phyloP scores from a whole-genome alignment of 2,888 invertebrate genomes.

The Drosophila merina region DNA sequence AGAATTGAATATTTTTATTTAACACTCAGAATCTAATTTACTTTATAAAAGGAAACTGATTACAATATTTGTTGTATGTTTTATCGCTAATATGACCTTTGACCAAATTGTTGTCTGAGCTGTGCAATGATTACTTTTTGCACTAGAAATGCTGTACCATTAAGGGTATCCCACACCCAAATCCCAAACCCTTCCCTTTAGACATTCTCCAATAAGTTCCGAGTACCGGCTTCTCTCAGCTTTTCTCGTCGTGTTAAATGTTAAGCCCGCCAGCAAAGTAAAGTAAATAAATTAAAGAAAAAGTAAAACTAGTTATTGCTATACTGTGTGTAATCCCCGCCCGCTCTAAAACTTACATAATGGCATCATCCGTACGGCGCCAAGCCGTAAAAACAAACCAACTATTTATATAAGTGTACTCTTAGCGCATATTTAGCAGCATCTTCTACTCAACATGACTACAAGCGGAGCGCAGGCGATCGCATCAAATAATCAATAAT shows the following conservation, averaged over 20 bases:
- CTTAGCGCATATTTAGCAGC: constrained; percentile 78
- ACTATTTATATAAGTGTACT: constrained; percentile 74
- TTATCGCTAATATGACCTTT: neutral
- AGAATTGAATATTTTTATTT: neutral
- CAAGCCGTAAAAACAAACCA: constrained; percentile 27
- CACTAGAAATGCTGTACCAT: constrained; percentile 25
- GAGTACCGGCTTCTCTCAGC: constrained; percentile 59
- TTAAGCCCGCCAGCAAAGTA: constrained; percentile 66
- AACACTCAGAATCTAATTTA: neutral
- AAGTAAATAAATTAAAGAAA: constrained; percentile 30
- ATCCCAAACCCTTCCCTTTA: neutral
- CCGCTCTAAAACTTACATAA: constrained; percentile 44
- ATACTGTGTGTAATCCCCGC: constrained; percentile 65
- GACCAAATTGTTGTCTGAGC: constrained; percentile 1
- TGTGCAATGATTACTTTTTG: constrained; percentile 7
- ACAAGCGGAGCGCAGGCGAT: constrained; percentile 51
- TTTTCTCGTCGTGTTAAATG: constrained; percentile 76
- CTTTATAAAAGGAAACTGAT: constrained; percentile 5
- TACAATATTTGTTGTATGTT: neutral
- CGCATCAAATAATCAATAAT: constrained; percentile 46
- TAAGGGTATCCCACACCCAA: constrained; percentile 36
- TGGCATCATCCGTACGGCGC: constrained; percentile 46
- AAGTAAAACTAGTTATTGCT: constrained; percentile 70
- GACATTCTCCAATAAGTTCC: constrained; percentile 25
- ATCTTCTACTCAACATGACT: constrained; percentile 76